Evolutionary conservation across 2,113 vertebrate species (phyloP), one percentile per base, ranked within the genome.

Genomic region (Phalacrocorax aristotelis): DNA sequence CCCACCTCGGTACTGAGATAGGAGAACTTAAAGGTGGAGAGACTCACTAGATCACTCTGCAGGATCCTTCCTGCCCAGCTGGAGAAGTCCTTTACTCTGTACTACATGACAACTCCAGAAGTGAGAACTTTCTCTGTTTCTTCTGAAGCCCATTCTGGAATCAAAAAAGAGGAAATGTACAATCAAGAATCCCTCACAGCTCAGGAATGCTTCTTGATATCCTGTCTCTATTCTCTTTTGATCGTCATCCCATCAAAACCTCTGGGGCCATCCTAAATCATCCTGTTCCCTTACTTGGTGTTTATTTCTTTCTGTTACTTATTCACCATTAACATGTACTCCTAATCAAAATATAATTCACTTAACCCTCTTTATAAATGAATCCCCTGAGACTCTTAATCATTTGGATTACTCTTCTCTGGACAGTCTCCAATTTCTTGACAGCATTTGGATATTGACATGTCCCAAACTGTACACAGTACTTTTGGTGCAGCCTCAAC

Each of bases 341-440:
- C 71, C 71, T 93, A 96, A 96, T 97, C 91, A 97, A 96, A 95
- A 97, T 88, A 96, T 83, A 93, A 95, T 91, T 97, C 93, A 97
- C 83, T 95, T 90, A 87, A 96, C 96, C 94, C 91, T 96, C 84
- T 94, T 95, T 94, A 95, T 83, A 96, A 95, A 88, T 93, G 66
- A 96, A 91, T 94, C 95, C 64, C 78, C 57, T 36, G 87, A 94
- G 94, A 94, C 84, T 81, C 85, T 94, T 94, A 94, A 95, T 96
- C 93, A 95, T 94, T 96, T 93, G 68, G 51, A 97, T 96, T 95
- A 94, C 79, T 93, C 26, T 92, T 88, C 79, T 88, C 87, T 97
- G 96, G 96, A 92, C 76, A 78, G 9, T 64, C 18, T 96, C 96
- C 93, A 97, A 71, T 83, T 90, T 95, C 91, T 94, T 93, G 89